Percentiles rank a stretch among this genome's conserved stretches.
Conservation (phyloP, 2,888 invertebrate genomes). For the Mesorhabditis belari region DNA sequence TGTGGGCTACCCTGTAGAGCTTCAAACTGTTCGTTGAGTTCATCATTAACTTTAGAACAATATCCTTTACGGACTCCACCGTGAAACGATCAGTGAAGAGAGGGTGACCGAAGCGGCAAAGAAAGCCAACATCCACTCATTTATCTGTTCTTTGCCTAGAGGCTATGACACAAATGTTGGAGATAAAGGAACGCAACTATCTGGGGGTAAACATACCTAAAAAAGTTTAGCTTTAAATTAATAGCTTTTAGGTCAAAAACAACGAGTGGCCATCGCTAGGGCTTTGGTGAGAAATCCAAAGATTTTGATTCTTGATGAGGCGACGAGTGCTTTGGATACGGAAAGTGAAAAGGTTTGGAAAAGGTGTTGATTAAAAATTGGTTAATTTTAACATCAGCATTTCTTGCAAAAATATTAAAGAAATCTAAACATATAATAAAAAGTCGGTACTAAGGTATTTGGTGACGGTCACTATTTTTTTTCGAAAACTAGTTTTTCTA, state of each 20-base stretch:
- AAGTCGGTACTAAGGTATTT: no score
- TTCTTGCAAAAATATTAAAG: no score
- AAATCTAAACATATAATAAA: no score
- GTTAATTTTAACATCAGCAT: no score
- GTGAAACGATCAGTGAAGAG: conserved; percentile 34
- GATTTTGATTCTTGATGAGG: conserved; percentile 53
- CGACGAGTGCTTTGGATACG: conserved; percentile 35
- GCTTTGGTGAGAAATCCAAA: conserved; percentile 54
- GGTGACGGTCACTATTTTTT: no score
- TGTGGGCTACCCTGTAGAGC: no score
- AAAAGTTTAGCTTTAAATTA: no score
- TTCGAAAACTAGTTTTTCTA: no score
- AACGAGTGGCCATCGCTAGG: conserved; percentile 55
- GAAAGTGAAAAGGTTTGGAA: conserved; percentile 38
- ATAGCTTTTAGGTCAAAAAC: conserved; percentile 53
- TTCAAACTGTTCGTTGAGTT: no score
- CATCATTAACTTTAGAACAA: no score
- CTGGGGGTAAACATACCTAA: conserved; percentile 41
- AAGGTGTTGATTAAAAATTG: not conserved
- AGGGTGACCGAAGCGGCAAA: conserved; percentile 54
- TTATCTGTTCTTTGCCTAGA: conserved; percentile 54
- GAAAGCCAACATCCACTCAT: conserved; percentile 56
- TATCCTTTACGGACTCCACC: conserved; percentile 73
- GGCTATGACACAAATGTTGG: conserved; percentile 54
- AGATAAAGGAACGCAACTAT: conserved; percentile 54